Evolutionary conservation across 2,797 vertebrate genomes (phyloP).

Genomic region (Peromyscus melanophrys): DNA sequence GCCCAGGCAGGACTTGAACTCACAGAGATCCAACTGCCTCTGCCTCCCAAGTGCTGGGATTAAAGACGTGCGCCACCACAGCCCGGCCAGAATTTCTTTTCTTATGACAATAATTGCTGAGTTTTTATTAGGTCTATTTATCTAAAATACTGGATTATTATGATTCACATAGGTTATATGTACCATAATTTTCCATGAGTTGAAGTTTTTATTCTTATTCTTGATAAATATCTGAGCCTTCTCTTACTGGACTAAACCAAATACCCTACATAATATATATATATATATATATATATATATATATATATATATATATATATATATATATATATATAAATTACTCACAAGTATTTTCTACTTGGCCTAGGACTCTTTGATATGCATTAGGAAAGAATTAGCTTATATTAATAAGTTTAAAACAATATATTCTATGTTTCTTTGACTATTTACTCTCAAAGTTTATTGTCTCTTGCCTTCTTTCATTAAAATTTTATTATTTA

Average conservation of each 20-base stretch:
- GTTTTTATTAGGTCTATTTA: not conserved
- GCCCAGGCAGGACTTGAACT: too few species aligned
- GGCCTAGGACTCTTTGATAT: not conserved
- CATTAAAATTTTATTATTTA: not conserved
- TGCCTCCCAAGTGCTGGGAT: too few species aligned
- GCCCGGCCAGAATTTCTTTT: not conserved
- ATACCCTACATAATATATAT: too few species aligned
- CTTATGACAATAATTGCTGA: not conserved
- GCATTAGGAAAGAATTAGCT: not conserved
- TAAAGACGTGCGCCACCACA: too few species aligned
- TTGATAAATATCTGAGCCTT: not conserved
- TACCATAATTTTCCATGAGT: not conserved
- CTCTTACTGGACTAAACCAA: not conserved
- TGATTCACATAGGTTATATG: not conserved
- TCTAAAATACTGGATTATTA: not conserved
- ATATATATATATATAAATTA: not conserved
- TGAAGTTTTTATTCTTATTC: not conserved
- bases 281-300: not conserved
- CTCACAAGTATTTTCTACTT: not conserved
- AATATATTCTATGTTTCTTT: not conserved
- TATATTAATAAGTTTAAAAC: not conserved
- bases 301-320: too few species aligned
- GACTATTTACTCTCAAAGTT: not conserved
- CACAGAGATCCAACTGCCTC: too few species aligned
- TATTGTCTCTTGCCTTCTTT: not conserved